Percentiles rank a stretch among this genome's conserved stretches.
Conservation (phyloP, 1,140 invertebrate genomes). For the Octopus bimaculoides region DNA sequence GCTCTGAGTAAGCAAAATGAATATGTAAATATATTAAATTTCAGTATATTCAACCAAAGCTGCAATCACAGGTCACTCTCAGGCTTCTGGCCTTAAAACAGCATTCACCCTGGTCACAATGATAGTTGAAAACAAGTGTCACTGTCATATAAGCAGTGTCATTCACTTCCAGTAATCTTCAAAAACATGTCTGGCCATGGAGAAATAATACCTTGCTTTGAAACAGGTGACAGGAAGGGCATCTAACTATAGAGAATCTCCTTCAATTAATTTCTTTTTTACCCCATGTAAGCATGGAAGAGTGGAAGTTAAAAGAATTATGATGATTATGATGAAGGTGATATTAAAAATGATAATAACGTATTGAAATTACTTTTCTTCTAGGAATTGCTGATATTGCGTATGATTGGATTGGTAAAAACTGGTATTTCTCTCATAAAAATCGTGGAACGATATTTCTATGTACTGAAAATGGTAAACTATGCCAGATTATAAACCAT, state of each 20-base stretch:
- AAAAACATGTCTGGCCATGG: too few relatives aligned
- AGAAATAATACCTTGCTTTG: too few relatives aligned
- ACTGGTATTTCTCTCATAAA: conserved; percentile 95
- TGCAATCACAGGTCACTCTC: too few relatives aligned
- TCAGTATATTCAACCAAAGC: too few relatives aligned
- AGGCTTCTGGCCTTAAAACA: too few relatives aligned
- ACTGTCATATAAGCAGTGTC: too few relatives aligned
- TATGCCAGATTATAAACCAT: conserved; percentile 59
- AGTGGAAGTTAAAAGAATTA: not conserved
- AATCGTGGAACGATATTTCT: conserved; percentile 57
- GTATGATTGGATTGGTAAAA: conserved; percentile 94
- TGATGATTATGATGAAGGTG: not conserved
- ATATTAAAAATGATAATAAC: not conserved
- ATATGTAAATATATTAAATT: too few relatives aligned
- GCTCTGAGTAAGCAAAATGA: too few relatives aligned
- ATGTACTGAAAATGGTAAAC: conserved; percentile 64
- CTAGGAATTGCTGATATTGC: conserved; percentile 65
- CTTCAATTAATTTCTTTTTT: not conserved
- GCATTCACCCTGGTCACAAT: too few relatives aligned
- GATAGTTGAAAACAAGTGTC: too few relatives aligned
- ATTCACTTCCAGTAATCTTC: too few relatives aligned
- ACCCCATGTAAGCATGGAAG: not conserved
- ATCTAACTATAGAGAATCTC: not conserved
- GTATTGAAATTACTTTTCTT: conserved; percentile 15
- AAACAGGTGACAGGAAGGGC: not conserved